These are phyloP conservation scores for Drosophila mayaguana DNA, from an alignment of 2,888 invertebrate genomes.

Conservation along the genomic window DNA sequence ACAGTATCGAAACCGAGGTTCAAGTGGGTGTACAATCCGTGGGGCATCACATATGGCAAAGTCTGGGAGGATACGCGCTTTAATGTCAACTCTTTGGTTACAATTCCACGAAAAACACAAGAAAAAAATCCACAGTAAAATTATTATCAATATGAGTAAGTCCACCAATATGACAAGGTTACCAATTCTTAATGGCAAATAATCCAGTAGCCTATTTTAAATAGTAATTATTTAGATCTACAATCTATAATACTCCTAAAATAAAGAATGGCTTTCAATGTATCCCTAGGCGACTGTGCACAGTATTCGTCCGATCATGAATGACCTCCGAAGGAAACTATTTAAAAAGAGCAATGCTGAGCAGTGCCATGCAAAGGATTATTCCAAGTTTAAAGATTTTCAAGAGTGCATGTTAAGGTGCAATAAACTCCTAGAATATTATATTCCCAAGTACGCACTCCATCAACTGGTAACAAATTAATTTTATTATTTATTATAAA, in stretches of 20 bases:
- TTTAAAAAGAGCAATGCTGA: not conserved
- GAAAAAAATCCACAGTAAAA: accelerated
- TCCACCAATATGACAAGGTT: not conserved
- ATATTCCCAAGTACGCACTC: conserved; percentile 29
- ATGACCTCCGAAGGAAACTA: conserved; percentile 1
- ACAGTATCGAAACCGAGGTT: conserved; percentile 36
- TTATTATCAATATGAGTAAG: conserved; percentile 26
- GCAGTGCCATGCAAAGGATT: conserved; percentile 19
- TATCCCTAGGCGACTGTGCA: not conserved
- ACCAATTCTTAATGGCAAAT: not conserved
- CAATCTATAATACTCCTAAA: conserved; percentile 11
- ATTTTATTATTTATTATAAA: not conserved
- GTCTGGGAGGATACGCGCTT: conserved; percentile 38
- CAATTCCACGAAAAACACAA: not conserved
- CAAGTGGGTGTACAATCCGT: conserved; percentile 40
- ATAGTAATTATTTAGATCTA: not conserved
- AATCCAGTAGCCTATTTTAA: not conserved
- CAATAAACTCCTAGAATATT: conserved; percentile 33
- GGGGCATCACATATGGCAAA: conserved; percentile 40
- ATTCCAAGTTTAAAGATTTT: not conserved
- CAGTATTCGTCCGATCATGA: not conserved
- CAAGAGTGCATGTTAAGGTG: conserved; percentile 17
- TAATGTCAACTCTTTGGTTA: not conserved
- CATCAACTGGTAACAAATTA: not conserved
- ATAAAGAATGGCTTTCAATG: not conserved